A percentile compares a stretch with the other conserved stretches of the same genome.
Evolutionary conservation across 2,888 invertebrate genomes (phyloP).

Genomic region (Tetramorium bicarinatum): DNA sequence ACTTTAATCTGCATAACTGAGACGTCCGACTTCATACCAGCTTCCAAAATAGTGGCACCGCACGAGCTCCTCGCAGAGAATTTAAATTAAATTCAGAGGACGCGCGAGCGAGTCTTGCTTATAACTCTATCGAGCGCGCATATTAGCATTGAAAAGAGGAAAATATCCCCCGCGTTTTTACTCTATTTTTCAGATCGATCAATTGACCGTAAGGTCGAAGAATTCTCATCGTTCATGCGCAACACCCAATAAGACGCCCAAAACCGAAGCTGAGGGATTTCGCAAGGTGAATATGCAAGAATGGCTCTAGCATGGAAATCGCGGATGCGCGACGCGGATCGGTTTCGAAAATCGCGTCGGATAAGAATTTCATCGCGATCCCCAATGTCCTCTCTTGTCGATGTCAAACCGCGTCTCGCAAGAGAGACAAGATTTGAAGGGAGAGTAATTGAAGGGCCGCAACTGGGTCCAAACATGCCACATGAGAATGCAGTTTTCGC

Average conservation of each 20-base stretch:
- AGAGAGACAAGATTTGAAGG: constrained; percentile 52
- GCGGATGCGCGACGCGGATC: constrained; percentile 5
- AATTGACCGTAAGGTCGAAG: constrained; percentile 18
- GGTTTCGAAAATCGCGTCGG: constrained; percentile 2
- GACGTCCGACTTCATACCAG: constrained; percentile 31
- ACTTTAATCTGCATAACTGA: constrained; percentile 51
- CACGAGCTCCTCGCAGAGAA: constrained; percentile 25
- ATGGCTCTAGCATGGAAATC: constrained; percentile 40
- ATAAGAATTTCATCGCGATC: constrained; percentile 52
- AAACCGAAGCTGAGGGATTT: constrained; percentile 35
- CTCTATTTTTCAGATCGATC: constrained; percentile 1
- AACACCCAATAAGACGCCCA: constrained; percentile 18
- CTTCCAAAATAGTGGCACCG: constrained; percentile 28
- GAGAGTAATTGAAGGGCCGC: constrained; percentile 51
- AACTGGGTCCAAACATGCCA: background rate
- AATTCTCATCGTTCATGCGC: constrained; percentile 3
- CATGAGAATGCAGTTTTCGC: constrained; percentile 34
- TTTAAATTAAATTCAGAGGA: constrained; percentile 44
- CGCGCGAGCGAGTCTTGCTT: constrained; percentile 8
- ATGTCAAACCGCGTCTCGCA: constrained; percentile 24
- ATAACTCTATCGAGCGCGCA: constrained; percentile 16
- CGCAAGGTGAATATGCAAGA: background rate
- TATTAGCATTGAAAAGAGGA: background rate
- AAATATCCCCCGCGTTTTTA: background rate
- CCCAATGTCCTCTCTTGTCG: background rate